Evolutionary conservation across 64 coral and sea anemone species (phyloP), one percentile per base, ranked within the genome.

Genomic region (Exaiptasia diaphana): DNA sequence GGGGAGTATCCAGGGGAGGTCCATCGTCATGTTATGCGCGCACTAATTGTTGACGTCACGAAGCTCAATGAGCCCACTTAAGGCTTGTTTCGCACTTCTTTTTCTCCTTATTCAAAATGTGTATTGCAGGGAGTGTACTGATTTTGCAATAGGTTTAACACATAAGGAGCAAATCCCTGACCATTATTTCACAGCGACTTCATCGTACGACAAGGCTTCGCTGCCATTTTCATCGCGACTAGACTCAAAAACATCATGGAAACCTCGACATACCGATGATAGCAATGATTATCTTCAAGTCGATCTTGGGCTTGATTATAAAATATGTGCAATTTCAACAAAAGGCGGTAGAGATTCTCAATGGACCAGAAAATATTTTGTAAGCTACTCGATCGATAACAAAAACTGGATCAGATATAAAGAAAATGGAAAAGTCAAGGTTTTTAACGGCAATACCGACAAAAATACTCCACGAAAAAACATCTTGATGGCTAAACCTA

Each of bases 361-460:
- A 42, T 71, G 67, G 67, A 34, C 36, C 25, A 20, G 9, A 24
- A 71, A 21, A 41, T 71, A 71, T n/a, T 38, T 17, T 25, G 1
- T 71, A 0, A 20, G 5, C 24, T 44, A 38, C 17, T 71, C 67
- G 12, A 37, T 6, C 23, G 38, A 71, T 71, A 42, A n/a, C 36
- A 25, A 18, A 41, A 1, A 71, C 17, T 71, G 67, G 67, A 38
- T 21, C 12, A 43, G 1, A 0, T 42, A 42, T 18, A 42, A 44
- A 71, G 10, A 20, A n/a, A 38, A 71, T 1, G 17, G 13, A 1
- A 44, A 10, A 18, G 67, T 38, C 11, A 71, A 71, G 67, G 67
- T 71, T 18, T 43, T 8, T 62, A 6, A 31, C 18, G 88, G 59
- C 12, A 91, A 91, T 65, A 38, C 15, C 7, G 88, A 91, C 36